These are phyloP conservation scores for Eurystomus glaucurus DNA, from an alignment of 2,797 vertebrate species.

Conservation along the genomic window DNA sequence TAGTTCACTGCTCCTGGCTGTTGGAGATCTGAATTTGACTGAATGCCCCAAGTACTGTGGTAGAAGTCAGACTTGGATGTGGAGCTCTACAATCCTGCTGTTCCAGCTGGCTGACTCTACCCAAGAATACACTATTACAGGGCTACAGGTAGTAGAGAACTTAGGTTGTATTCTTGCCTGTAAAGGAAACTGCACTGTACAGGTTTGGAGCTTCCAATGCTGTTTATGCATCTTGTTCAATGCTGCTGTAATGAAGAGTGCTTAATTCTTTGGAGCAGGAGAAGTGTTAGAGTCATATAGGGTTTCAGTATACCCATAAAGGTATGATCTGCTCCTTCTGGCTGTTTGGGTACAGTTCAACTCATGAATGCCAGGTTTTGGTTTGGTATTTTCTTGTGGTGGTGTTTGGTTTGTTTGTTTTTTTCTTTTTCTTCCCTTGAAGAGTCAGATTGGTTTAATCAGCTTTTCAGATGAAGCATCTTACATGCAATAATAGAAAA, in stretches of 20 bases:
- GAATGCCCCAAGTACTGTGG: accelerated
- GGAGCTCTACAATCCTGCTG: background rate
- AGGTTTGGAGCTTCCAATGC: background rate
- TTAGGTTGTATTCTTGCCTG: background rate
- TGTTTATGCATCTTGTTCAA: background rate
- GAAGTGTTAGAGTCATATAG: background rate
- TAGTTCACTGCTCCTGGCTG: background rate
- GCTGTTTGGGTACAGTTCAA: background rate
- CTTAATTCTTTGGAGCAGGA: background rate
- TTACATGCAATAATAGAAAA: background rate
- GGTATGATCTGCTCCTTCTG: background rate
- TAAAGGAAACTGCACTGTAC: background rate
- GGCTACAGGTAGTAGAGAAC: background rate
- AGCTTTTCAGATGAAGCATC: background rate
- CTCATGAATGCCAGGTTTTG: background rate
- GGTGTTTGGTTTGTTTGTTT: background rate
- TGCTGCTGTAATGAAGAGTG: background rate
- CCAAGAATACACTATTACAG: background rate
- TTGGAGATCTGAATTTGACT: background rate
- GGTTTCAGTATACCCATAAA: background rate
- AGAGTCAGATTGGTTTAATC: background rate
- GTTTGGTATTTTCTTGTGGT: background rate
- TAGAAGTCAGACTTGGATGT: background rate
- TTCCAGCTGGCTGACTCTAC: background rate
- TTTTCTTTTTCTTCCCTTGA: background rate